phyloP scores from a whole-genome alignment of 2,888 invertebrate genomes.

The Thymelicus sylvestris region DNA sequence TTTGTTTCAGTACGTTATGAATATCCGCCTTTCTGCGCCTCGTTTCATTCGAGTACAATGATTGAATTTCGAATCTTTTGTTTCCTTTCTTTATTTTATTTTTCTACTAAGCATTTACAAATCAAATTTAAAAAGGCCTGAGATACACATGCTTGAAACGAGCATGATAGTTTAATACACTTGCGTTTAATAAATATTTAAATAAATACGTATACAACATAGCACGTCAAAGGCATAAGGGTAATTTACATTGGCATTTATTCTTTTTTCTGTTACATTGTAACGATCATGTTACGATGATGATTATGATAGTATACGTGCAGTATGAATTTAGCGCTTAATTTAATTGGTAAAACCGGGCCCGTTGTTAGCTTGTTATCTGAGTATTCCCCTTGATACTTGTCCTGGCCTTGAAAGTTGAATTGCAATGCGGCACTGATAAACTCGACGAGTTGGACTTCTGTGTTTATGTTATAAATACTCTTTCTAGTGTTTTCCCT shows the following conservation, averaged over 20 bases:
- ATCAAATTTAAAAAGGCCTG: too few relatives aligned
- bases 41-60: conserved; percentile 62
- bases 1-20: conserved; percentile 62
- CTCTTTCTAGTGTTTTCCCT: too few relatives aligned
- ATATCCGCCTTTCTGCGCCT: conserved; percentile 67
- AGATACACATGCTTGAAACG: too few relatives aligned
- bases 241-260: background rate
- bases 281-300: background rate
- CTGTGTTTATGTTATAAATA: conserved; percentile 62
- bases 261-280: background rate
- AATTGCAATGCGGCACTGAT: conserved; percentile 62
- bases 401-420: conserved; percentile 60
- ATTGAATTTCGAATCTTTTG: conserved; percentile 26
- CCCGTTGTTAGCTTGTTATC: conserved; percentile 40
- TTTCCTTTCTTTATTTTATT: too few relatives aligned
- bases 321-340: conserved; percentile 14
- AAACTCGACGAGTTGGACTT: conserved; percentile 50
- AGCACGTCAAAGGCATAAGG: too few relatives aligned
- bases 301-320: background rate
- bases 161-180: too few relatives aligned
- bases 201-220: too few relatives aligned
- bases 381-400: conserved; percentile 55
- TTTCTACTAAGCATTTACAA: too few relatives aligned
- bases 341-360: conserved; percentile 25
- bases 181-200: too few relatives aligned